These are phyloP conservation scores for Drosophila maculinotata DNA, from an alignment of 2,888 invertebrate genomes.

Conservation along the genomic window DNA sequence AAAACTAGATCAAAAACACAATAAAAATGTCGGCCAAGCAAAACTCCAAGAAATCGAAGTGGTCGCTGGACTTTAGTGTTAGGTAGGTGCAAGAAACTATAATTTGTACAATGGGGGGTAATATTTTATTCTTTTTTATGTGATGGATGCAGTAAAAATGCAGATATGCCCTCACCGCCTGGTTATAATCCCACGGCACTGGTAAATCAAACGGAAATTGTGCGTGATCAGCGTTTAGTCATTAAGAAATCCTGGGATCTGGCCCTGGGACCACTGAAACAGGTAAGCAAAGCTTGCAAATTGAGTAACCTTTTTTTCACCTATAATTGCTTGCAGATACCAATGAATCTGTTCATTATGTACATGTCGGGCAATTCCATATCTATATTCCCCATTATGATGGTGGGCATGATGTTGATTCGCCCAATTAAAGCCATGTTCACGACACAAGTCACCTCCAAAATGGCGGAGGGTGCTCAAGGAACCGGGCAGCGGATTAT, in stretches of 20 bases:
- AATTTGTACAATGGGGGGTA: background rate
- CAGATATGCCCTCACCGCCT: slow-evolving; percentile 91
- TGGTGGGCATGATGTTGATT: slow-evolving; percentile 99
- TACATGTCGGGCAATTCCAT: slow-evolving; percentile 99
- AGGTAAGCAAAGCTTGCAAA: too few relatives aligned
- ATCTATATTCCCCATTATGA: slow-evolving; percentile 99
- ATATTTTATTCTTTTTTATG: slow-evolving; percentile 8
- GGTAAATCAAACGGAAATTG: slow-evolving; percentile 91
- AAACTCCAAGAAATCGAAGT: slow-evolving; percentile 86
- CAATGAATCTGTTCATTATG: slow-evolving; percentile 99
- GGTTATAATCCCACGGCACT: slow-evolving; percentile 92
- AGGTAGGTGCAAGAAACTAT: slow-evolving; percentile 84
- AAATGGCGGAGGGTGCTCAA: slow-evolving; percentile 96
- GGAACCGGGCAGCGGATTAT: slow-evolving; percentile 96
- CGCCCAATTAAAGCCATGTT: slow-evolving; percentile 98
- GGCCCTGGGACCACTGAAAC: slow-evolving; percentile 97
- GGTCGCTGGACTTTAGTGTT: slow-evolving; percentile 88
- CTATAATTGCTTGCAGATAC: slow-evolving; percentile 86
- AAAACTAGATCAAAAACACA: slow-evolving; percentile 14
- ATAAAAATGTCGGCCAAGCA: slow-evolving; percentile 82
- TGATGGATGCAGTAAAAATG: slow-evolving; percentile 77
- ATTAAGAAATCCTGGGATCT: slow-evolving; percentile 99
- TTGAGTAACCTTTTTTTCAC: slow-evolving; percentile 17
- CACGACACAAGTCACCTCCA: slow-evolving; percentile 94
- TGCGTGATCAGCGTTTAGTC: slow-evolving; percentile 93